Conservation (phyloP, 2,888 invertebrate species). For the Drosophila aldrichi region DNA sequence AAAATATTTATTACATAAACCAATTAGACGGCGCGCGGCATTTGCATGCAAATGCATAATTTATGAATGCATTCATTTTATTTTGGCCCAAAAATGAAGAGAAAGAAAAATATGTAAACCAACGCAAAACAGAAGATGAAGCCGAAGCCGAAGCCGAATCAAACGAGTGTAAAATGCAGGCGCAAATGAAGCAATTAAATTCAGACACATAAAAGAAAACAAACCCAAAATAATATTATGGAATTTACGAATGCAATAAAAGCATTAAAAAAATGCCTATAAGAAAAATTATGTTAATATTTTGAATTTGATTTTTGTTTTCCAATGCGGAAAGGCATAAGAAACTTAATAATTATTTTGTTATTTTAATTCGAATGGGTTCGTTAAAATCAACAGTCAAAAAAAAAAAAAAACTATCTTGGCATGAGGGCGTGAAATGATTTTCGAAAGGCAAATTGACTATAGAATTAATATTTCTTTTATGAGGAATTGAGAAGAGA, state of each 20-base stretch:
- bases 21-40: slow-evolving; percentile 62
- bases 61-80: slow-evolving; percentile 67
- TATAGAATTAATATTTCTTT: slow-evolving; percentile 4
- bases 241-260: slow-evolving; percentile 50
- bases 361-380: slow-evolving; percentile 59
- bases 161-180: slow-evolving; percentile 37
- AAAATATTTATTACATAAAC: slow-evolving; percentile 69
- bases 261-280: slow-evolving; percentile 16
- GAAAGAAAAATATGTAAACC: slow-evolving; percentile 9
- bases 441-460: background rate
- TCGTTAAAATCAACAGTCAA: slow-evolving; percentile 1
- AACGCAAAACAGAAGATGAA: slow-evolving; percentile 57
- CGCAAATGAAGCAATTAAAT: slow-evolving; percentile 71
- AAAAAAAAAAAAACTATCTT: background rate
- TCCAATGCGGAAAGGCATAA: slow-evolving; percentile 34
- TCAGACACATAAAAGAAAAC: slow-evolving; percentile 33
- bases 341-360: slow-evolving; percentile 41
- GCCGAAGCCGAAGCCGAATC: background rate
- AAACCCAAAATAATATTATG: slow-evolving; percentile 26
- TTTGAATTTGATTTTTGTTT: background rate
- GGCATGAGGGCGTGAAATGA: slow-evolving; percentile 13
- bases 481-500: background rate
- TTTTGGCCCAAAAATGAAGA: slow-evolving; percentile 11
- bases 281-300: slow-evolving; percentile 62
- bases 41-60: slow-evolving; percentile 76